Evolutionary conservation across 2,113 vertebrate genomes (phyloP), one percentile per base, ranked within the genome.

Genomic region (Istiophorus platypterus): DNA sequence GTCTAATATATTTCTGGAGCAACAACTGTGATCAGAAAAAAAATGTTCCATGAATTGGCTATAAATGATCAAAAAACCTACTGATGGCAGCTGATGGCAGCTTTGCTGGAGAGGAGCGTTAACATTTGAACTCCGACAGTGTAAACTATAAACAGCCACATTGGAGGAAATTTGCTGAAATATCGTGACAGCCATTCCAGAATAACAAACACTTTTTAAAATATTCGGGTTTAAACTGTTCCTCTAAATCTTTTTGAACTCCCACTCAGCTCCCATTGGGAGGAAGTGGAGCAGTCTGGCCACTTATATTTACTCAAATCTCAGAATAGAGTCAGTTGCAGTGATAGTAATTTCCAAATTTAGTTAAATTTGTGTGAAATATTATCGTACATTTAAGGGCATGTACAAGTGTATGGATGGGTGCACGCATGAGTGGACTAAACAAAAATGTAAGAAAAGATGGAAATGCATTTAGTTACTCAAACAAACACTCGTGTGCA

Each of bases 121-220:
- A 39, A 17, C 56, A 61, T 42, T 34, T 68, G 27, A 67, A 67
- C 26, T 34, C 63, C 15, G 51, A 26, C 22, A 62, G 27, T 4
- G 4, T 49, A 45, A 61, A 27, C 49, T 72, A 58, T 73, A 72
- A 76, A 81, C 54, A 68, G 61, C 56, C 68, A 83, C 24, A 37
- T 15, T 3, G 0, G 66, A 70, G 64, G 68, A 85, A 90, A 82
- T 62, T 18, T n/a, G 63, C 62, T 54, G 34, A 87, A 82, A 78
- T 79, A 76, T 78, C 67, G 58, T 41, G 59, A 78, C 27, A 47
- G 52, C 54, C 84, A 39, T 85, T 85, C 84, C 58, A 20, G 68
- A 91, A 87, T 66, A 86, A 90, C 83, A 88, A 91, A 93, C 82
- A 83, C 58, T 45, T 72, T 47, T 78, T 69, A 78, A 83, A 86